A percentile compares a stretch with the other conserved stretches of the same genome.
phyloP scores from a whole-genome alignment of 2,113 vertebrate genomes.

The Calcarius ornatus region DNA sequence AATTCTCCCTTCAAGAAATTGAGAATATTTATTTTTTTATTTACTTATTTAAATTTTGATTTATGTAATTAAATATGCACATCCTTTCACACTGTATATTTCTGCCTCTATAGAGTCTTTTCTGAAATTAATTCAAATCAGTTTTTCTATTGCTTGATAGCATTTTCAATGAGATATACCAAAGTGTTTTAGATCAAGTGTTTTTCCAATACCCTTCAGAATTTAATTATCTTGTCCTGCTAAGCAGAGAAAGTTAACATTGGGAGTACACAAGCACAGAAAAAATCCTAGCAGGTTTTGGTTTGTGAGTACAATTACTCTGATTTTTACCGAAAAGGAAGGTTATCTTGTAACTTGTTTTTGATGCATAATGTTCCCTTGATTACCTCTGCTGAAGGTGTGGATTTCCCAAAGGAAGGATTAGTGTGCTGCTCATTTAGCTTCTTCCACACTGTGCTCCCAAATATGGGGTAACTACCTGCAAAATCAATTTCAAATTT shows the following conservation, averaged over 20 bases:
- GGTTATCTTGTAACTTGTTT: background rate
- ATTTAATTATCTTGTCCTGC: background rate
- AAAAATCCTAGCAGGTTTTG: background rate
- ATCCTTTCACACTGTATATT: background rate
- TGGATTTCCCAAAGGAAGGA: background rate
- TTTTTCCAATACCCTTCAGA: background rate
- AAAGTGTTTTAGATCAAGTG: background rate
- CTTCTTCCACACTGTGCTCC: background rate
- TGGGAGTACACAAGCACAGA: background rate
- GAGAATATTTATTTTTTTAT: background rate
- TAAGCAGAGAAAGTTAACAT: background rate
- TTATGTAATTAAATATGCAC: background rate
- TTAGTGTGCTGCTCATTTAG: rapidly evolving
- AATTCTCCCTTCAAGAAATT: background rate
- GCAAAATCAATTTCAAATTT: background rate
- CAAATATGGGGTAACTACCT: background rate
- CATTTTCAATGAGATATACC: background rate
- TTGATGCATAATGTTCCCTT: background rate
- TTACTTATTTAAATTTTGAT: background rate
- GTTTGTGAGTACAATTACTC: background rate
- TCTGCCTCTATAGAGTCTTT: background rate
- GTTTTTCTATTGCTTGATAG: background rate
- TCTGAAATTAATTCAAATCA: background rate
- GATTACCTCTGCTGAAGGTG: background rate
- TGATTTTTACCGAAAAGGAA: background rate